A percentile compares a stretch with the other conserved stretches of the same genome.
These are phyloP conservation scores for Rhinichthys osculus DNA, from an alignment of 2,797 vertebrate genomes.

Conservation along the genomic window DNA sequence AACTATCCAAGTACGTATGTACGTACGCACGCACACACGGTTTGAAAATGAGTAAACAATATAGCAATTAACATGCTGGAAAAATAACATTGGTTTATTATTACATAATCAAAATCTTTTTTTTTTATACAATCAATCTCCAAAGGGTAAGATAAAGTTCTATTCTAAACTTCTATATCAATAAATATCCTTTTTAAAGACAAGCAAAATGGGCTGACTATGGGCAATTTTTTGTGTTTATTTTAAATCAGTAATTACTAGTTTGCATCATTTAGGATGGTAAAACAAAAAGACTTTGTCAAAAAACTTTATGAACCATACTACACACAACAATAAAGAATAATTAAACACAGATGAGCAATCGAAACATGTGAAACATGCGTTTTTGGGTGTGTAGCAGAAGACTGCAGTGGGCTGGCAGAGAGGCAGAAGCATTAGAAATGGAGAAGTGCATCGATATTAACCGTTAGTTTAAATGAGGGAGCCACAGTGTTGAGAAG, in stretches of 20 bases:
- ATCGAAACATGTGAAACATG: constrained; percentile 20
- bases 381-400: constrained; percentile 5
- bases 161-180: background rate
- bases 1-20: no score
- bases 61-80: background rate
- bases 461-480: constrained; percentile 39
- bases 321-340: constrained; percentile 10
- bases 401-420: constrained; percentile 57
- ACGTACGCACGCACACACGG: no score
- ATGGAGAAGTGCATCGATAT: constrained; percentile 9
- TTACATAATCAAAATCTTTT: background rate
- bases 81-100: background rate
- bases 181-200: background rate
- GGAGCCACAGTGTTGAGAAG: constrained; percentile 47
- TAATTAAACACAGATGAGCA: background rate
- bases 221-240: background rate
- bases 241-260: background rate
- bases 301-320: background rate
- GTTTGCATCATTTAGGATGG: background rate
- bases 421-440: constrained; percentile 47
- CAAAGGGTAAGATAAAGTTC: background rate
- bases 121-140: background rate
- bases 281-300: background rate
- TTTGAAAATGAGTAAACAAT: background rate
- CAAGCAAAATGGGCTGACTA: background rate